Percentiles rank a stretch among this genome's conserved stretches.
Evolutionary conservation across 2,888 invertebrate species (phyloP).

Genomic region (Rhaphigaster nebulosa): DNA sequence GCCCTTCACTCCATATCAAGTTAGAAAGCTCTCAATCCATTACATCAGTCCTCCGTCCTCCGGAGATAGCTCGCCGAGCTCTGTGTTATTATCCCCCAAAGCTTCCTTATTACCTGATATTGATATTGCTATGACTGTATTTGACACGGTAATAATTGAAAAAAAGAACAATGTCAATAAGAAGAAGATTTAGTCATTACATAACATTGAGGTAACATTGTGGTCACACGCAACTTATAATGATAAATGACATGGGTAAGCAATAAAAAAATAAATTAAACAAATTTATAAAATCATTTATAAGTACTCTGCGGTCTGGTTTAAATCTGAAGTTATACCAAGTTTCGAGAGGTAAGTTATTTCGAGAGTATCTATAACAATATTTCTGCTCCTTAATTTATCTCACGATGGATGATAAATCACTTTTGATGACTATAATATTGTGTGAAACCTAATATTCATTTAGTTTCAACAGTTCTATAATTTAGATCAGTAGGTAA

Average conservation of each 20-base stretch:
- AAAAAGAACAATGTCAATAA: background rate
- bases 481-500: too few species aligned
- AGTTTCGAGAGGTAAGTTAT: too few species aligned
- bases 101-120: conserved; percentile 3
- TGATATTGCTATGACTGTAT: background rate
- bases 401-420: too few species aligned
- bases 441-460: too few species aligned
- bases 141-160: background rate
- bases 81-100: background rate
- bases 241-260: background rate
- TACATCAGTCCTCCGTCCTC: conserved; percentile 15
- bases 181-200: background rate
- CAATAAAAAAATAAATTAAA: background rate
- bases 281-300: too few species aligned
- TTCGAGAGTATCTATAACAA: too few species aligned
- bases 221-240: background rate
- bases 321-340: too few species aligned
- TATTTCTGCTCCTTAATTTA: too few species aligned
- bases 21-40: conserved; percentile 41
- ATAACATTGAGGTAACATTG: background rate
- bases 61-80: background rate
- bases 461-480: too few species aligned
- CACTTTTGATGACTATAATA: too few species aligned
- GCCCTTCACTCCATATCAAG: conserved; percentile 49
- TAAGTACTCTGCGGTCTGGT: too few species aligned